Base-by-base conservation (phyloP, 1,140 invertebrate species). In the Vollenhovia emeryi region DNA sequence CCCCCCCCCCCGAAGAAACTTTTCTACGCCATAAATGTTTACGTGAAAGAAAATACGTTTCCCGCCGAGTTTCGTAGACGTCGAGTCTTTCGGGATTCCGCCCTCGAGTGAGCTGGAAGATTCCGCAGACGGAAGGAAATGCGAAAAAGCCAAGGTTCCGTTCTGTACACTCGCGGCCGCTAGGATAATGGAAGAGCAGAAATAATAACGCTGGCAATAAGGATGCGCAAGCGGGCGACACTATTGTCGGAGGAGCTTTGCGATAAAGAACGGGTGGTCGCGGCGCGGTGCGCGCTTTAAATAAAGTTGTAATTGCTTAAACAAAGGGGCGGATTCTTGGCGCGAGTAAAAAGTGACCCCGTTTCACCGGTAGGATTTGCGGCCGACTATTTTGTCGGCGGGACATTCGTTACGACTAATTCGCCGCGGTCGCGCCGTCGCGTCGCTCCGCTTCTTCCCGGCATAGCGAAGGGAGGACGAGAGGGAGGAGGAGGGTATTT, bases 351-450 rank as follows among this genome's bases (percentile, higher is more conserved):
- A 80, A 80, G 24, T 27, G 36, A 24, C 18, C 66, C n/a, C 78
- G 40, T 82, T 82, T 73, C 36, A 24, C 78, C 78, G 36, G 50
- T 36, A 71, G 78, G 78, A 82, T 82, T 82, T 82, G 78, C 36
- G 66, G 78, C 6, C 50, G 50, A 40, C 66, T 82, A 82, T 73
- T 82, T 73, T 73, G 66, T 82, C 78, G 78, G n/a, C 78, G 78
- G 78, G 11, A 45, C 78, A 82, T 82, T 82, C 78, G 66, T 82
- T 82, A 82, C 66, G 78, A 33, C 78, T 82, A 82, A 82, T 82
- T 82, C 78, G 55, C 50, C 36, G 78, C 64, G 57, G 48, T 59
- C 66, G 66, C 36, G 24, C 50, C 50, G 76, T 40, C 62, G 76
- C 62, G n/a, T 48, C 45, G 76, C 27, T n/a, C n/a, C 50, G 78